Base-by-base conservation (phyloP, 2,888 invertebrate species). In the Dryadula phaetusa region DNA sequence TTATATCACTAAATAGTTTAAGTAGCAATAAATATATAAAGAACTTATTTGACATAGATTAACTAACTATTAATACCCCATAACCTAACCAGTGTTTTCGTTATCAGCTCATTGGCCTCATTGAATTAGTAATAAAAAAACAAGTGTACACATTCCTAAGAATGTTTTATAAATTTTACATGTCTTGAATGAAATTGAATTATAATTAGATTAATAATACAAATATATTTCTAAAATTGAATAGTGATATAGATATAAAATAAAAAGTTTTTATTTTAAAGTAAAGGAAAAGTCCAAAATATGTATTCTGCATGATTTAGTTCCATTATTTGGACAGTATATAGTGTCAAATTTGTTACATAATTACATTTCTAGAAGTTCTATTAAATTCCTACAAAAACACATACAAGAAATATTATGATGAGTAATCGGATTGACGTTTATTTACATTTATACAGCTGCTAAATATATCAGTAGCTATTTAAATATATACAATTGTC, bases 61-160 rank as follows among this genome's bases (percentile, higher is more conserved):
- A n/a, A n/a, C n/a, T n/a, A 49, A 56, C 37, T 53, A 75, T 67
- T 70, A 67, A 64, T 64, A 47, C 42, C 56, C 52, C 25, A 53
- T 60, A 34, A 64, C 25, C 16, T 46, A 70, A 56, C 86, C 79
- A 76, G 75, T 75, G 61, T 74, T 72, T 80, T 80, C 28, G 82
- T 83, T 88, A 88, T 87, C 87, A 84, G 66, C 74, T 76, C 82
- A 83, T 82, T 88, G 84, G 87, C 87, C 89, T 86, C 86, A 83
- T 81, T 80, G 79, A 77, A 84, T 83, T 85, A 80, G 80, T 76
- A 78, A 81, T 82, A 83, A 83, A 79, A 79, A 79, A 20, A 12
- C 20, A 52, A 28, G 10, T 49, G 25, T 54, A 81, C 82, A 83
- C 82, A 83, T 77, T 81, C 76, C 76, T 81, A 76, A 79, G 80